These are phyloP conservation scores for Sylvicola fuscatus DNA, from an alignment of 2,888 invertebrate genomes.

Conservation along the genomic window DNA sequence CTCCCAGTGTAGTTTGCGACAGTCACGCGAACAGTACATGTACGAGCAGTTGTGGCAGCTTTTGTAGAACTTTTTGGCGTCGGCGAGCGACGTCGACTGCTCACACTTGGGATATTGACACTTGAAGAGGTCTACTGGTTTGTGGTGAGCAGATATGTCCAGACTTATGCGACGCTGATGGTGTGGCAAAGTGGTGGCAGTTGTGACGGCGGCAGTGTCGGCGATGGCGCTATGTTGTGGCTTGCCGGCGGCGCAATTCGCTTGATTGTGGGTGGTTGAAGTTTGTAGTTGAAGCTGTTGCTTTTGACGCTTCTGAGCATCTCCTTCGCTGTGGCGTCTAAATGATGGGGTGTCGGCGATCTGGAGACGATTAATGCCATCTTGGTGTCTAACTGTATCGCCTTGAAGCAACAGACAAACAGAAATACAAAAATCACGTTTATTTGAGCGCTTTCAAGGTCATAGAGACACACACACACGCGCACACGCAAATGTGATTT, in stretches of 20 bases:
- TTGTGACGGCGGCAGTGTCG: conserved; percentile 6
- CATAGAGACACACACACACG: too few relatives aligned
- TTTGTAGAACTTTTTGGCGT: conserved; percentile 69
- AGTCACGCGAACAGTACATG: conserved; percentile 81
- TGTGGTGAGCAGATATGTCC: conserved; percentile 24
- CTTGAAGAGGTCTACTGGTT: conserved; percentile 29
- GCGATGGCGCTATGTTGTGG: conserved; percentile 29
- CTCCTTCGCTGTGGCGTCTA: conserved; percentile 43
- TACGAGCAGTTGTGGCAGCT: conserved; percentile 90
- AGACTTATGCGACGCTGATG: conserved; percentile 21
- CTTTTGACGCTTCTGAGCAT: conserved; percentile 22
- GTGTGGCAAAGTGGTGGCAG: conserved; percentile 12
- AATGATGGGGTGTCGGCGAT: conserved; percentile 16
- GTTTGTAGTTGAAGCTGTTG: conserved; percentile 3
- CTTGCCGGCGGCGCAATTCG: too few relatives aligned
- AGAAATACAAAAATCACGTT: conserved; percentile 8
- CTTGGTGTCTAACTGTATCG: conserved; percentile 16
- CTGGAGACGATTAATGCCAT: conserved; percentile 8
- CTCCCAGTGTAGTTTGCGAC: conserved; percentile 82
- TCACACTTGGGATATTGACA: conserved; percentile 70
- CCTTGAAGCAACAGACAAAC: conserved; percentile 9
- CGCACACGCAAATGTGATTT: too few relatives aligned
- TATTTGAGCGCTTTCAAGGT: conserved; percentile 6
- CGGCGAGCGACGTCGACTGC: conserved; percentile 44
- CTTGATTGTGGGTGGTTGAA: conserved; percentile 5